These are phyloP conservation scores for Vanacampus margaritifer DNA, from an alignment of 2,113 vertebrate species.

Conservation along the genomic window DNA sequence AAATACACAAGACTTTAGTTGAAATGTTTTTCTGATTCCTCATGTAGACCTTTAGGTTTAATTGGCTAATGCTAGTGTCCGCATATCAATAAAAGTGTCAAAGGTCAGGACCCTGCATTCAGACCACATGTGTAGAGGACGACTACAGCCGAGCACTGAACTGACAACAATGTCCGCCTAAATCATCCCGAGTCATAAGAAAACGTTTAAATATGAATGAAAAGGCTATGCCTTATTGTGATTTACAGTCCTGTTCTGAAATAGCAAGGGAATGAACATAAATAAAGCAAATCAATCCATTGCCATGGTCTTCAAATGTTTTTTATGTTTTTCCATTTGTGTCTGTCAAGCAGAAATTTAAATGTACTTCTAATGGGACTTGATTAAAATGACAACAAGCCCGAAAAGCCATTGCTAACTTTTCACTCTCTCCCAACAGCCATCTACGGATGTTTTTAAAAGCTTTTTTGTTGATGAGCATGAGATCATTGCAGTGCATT, in stretches of 20 bases:
- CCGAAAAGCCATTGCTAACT: constrained; percentile 78
- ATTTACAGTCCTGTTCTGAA: constrained; percentile 23
- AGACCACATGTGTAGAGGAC: constrained; percentile 55
- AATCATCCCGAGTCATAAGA: constrained; percentile 2
- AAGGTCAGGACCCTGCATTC: constrained; percentile 56
- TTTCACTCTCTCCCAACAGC: constrained; percentile 72
- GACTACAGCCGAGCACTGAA: constrained; percentile 27
- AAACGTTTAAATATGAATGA: background rate
- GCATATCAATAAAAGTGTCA: constrained; percentile 58
- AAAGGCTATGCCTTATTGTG: background rate
- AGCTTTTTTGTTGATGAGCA: constrained; percentile 75
- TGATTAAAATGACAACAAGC: constrained; percentile 78
- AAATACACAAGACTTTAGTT: constrained; percentile 57
- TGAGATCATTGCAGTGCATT: constrained; percentile 70
- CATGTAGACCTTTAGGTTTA: constrained; percentile 63
- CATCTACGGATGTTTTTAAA: constrained; percentile 79
- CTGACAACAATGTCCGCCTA: constrained; percentile 18
- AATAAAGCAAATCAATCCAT: constrained; percentile 69
- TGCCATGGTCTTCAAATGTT: constrained; percentile 40
- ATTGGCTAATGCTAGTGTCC: constrained; percentile 57
- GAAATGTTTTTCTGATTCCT: constrained; percentile 48
- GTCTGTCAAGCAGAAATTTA: constrained; percentile 71
- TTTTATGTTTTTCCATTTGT: too few species aligned
- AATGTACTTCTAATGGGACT: constrained; percentile 81
- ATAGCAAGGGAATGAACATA: constrained; percentile 24